phyloP scores from a whole-genome alignment of 35 echinoderm and acorn worm species.

The Heliocidaris erythrogramma region DNA sequence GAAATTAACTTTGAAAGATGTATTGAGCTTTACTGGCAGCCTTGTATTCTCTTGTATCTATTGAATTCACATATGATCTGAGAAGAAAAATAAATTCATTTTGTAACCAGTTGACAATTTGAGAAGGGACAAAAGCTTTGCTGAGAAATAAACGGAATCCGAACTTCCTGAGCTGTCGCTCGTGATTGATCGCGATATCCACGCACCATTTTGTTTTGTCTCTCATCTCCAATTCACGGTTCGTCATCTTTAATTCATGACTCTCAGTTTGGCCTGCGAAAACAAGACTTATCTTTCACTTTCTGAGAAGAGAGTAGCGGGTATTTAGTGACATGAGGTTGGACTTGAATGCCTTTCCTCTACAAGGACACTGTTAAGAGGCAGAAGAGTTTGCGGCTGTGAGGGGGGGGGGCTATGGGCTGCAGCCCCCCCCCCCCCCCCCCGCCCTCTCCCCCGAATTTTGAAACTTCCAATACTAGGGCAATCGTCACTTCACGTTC shows the following conservation, averaged over 20 bases:
- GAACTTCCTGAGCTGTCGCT: background rate
- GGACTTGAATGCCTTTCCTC: background rate
- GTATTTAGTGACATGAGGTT: background rate
- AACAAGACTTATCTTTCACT: background rate
- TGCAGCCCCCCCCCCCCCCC: too few species aligned
- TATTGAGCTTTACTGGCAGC: background rate
- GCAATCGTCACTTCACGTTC: too few species aligned
- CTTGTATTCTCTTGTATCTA: background rate
- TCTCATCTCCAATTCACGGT: background rate
- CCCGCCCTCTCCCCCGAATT: too few species aligned
- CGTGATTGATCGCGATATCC: background rate
- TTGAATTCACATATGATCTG: background rate
- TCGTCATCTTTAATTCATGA: conserved; percentile 5
- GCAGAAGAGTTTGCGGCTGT: background rate
- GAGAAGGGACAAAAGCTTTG: background rate
- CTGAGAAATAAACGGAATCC: background rate
- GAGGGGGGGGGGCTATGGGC: background rate
- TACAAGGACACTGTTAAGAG: background rate
- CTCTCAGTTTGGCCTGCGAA: background rate
- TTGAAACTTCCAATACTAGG: too few species aligned
- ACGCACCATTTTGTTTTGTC: too few species aligned
- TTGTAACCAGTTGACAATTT: conserved; percentile 9
- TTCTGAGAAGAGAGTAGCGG: background rate
- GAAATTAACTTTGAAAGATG: background rate
- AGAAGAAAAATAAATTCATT: background rate